Evolutionary conservation across 1,140 invertebrate species (phyloP).

Genomic region (Eurosta solidaginis): DNA sequence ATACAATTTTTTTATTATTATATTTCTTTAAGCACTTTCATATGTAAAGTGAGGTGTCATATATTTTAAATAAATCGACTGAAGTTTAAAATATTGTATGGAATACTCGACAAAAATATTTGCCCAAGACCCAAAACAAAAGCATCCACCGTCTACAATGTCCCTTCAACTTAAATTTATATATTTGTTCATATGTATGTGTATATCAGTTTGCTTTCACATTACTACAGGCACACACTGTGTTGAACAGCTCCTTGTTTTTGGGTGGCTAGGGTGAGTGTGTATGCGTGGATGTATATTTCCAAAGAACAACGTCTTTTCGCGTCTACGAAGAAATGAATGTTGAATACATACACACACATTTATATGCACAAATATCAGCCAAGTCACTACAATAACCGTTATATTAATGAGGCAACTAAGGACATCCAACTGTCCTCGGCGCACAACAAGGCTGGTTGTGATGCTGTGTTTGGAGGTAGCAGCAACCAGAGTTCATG

Average conservation of each 20-base stretch:
- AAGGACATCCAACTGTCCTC: conserved; percentile 3
- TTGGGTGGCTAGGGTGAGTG: neutral
- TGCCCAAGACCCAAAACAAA: too few species aligned
- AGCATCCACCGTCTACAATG: neutral
- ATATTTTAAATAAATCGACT: too few species aligned
- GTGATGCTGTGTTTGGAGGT: neutral
- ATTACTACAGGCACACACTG: too few species aligned
- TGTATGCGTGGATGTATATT: neutral
- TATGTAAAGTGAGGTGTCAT: too few species aligned
- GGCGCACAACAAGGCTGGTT: neutral
- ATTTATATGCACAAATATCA: neutral
- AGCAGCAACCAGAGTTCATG: neutral
- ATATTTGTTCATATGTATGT: neutral
- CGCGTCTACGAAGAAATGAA: neutral
- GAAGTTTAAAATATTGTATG: too few species aligned
- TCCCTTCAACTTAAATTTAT: neutral
- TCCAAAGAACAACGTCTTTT: neutral
- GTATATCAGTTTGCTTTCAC: too few species aligned
- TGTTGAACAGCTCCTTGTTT: neutral
- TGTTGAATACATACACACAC: neutral
- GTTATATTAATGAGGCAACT: conserved; percentile 22
- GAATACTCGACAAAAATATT: too few species aligned
- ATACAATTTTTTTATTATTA: too few species aligned
- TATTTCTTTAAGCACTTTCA: too few species aligned
- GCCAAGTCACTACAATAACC: neutral